Base-by-base conservation (phyloP, 2,888 invertebrate species). In the Idaea biselata region DNA sequence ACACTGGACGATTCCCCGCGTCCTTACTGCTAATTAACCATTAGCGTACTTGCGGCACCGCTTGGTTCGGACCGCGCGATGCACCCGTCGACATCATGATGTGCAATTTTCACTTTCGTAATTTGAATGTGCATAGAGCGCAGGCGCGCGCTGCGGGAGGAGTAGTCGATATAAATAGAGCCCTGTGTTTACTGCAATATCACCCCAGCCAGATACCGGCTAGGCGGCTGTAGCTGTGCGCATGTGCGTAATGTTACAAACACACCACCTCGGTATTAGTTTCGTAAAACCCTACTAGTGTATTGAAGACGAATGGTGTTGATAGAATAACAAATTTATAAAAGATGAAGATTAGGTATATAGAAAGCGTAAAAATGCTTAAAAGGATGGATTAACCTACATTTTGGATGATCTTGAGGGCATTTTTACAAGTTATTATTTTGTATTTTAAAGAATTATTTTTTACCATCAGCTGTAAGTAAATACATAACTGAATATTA, bases 41-140 rank as follows among this genome's bases (percentile, higher is more conserved):
- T 83, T 77, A 81, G 72, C 76, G 73, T 66, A 67, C 66, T 76
- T 70, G 71, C 68, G 44, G 44, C 44, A 44, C 74, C 72, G 70
- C 74, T 73, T 70, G 67, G 64, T 75, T 70, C 73, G 68, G 69
- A 70, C 68, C 64, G 64, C 71, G 76, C 71, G 72, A 68, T 80
- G 79, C 78, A 83, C 78, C 73, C 77, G 75, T 64, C 74, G 75
- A 75, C 76, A 83, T 76, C 85, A 85, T 89, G 83, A 86, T 89
- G 86, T 89, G 88, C 86, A 88, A 86, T 88, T 90, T 89, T 89
- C 87, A 88, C 88, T 90, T 88, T 89, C 84, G 80, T 81, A 69
- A 77, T 86, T 83, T 77, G 80, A 71, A 81, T 78, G 78, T 79
- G 76, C 73, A 76, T 73, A 75, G 64, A 73, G 83, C 91, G 90